Conservation (phyloP, 2,888 invertebrate species). For the Lycophotia porphyrea region DNA sequence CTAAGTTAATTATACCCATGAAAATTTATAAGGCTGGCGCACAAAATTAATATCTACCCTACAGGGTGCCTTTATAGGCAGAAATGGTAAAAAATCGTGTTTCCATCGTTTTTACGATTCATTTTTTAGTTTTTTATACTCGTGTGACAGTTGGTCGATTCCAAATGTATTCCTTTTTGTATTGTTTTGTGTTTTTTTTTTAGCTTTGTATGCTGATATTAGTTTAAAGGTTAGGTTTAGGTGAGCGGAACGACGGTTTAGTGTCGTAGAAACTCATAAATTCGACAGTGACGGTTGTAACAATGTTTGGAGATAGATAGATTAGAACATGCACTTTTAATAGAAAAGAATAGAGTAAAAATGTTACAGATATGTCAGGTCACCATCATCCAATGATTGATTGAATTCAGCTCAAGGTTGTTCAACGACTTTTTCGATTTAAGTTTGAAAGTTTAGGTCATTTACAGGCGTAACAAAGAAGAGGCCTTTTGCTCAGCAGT, state of each 20-base stretch:
- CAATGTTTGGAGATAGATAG: background rate
- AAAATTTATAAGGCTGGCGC: constrained; percentile 87
- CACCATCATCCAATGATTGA: background rate
- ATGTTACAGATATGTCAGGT: background rate
- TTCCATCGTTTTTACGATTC: constrained; percentile 85
- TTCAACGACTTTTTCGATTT: background rate
- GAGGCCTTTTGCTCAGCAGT: background rate
- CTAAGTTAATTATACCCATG: constrained; percentile 89
- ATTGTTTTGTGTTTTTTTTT: constrained; percentile 82
- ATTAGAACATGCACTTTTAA: background rate
- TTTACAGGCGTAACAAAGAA: background rate
- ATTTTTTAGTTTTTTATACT: constrained; percentile 77
- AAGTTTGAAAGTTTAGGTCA: background rate
- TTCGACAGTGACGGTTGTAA: constrained; percentile 23
- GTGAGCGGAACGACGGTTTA: constrained; percentile 65
- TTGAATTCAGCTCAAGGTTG: background rate
- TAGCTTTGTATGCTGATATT: constrained; percentile 81
- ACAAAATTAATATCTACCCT: constrained; percentile 85
- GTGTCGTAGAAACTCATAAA: constrained; percentile 43
- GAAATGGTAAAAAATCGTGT: constrained; percentile 77
- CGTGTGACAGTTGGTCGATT: constrained; percentile 86
- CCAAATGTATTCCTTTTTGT: constrained; percentile 83
- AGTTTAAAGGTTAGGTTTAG: constrained; percentile 81
- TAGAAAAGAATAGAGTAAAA: background rate
- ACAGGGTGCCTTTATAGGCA: constrained; percentile 84